phyloP scores from a whole-genome alignment of 2,113 vertebrate genomes.

The Dendropsophus ebraccatus region DNA sequence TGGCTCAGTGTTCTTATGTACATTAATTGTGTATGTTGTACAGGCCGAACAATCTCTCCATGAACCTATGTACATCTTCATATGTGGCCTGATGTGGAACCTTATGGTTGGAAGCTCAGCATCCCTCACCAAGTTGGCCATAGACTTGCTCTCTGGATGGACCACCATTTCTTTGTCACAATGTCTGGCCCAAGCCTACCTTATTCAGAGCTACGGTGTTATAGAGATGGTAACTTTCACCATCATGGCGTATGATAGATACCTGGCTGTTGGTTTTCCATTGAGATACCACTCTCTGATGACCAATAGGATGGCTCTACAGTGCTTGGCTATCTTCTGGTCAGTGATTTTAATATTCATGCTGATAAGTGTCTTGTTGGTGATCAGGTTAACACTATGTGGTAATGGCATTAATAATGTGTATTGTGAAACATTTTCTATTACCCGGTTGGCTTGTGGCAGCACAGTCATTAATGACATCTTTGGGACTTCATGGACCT shows the following conservation, averaged over 20 bases:
- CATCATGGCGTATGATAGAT: constrained; percentile 26
- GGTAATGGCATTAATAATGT: too few relatives aligned
- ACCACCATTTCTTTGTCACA: neutral
- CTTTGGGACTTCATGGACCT: too few relatives aligned
- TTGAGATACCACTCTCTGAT: constrained; percentile 5
- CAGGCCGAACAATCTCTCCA: neutral
- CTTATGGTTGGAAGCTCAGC: neutral
- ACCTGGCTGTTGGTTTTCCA: neutral
- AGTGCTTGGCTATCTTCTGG: too few relatives aligned
- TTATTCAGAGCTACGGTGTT: neutral
- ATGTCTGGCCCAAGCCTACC: constrained; percentile 8
- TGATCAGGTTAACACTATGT: too few relatives aligned
- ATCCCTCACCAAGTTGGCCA: neutral
- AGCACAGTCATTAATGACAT: too few relatives aligned
- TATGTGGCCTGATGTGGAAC: neutral
- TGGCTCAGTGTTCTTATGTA: too few relatives aligned
- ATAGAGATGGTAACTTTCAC: neutral
- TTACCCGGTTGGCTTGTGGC: too few relatives aligned
- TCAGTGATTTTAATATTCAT: too few relatives aligned
- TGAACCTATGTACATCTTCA: constrained; percentile 34
- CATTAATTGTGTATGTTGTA: neutral
- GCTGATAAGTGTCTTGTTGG: too few relatives aligned
- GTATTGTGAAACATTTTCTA: too few relatives aligned
- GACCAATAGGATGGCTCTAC: neutral
- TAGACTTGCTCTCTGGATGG: neutral